phyloP scores from a whole-genome alignment of 2,113 vertebrate genomes.

The Okapia johnstoni region DNA sequence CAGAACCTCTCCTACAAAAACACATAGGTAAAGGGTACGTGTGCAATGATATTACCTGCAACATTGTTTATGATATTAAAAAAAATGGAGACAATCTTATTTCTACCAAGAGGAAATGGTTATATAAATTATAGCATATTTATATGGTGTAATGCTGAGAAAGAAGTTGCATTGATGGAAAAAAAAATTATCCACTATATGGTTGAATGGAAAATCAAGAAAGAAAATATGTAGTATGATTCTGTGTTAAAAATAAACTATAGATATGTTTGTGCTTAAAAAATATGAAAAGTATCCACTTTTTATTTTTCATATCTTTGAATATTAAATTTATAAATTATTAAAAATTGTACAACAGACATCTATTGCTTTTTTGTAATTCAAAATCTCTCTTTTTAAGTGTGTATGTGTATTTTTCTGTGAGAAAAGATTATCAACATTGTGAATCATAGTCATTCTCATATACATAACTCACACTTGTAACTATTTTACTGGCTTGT shows the following conservation, averaged over 20 bases:
- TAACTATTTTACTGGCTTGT: neutral
- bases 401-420: neutral
- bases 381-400: constrained; percentile 10
- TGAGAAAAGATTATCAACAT: neutral
- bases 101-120: neutral
- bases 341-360: neutral
- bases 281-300: neutral
- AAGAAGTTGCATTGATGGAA: neutral
- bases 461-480: neutral
- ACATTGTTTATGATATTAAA: neutral
- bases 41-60: neutral
- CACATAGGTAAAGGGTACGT: neutral
- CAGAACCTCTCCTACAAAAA: neutral
- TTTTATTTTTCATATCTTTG: neutral
- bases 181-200: neutral
- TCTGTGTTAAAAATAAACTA: neutral
- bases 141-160: neutral
- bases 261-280: neutral
- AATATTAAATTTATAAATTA: neutral
- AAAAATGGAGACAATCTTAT: neutral
- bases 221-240: neutral
- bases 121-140: neutral
- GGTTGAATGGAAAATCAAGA: neutral
- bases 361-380: constrained; percentile 8
- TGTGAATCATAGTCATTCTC: constrained; percentile 10